Evolutionary conservation across 2,113 vertebrate genomes (phyloP).

Genomic region (Mionectes macconnelli): DNA sequence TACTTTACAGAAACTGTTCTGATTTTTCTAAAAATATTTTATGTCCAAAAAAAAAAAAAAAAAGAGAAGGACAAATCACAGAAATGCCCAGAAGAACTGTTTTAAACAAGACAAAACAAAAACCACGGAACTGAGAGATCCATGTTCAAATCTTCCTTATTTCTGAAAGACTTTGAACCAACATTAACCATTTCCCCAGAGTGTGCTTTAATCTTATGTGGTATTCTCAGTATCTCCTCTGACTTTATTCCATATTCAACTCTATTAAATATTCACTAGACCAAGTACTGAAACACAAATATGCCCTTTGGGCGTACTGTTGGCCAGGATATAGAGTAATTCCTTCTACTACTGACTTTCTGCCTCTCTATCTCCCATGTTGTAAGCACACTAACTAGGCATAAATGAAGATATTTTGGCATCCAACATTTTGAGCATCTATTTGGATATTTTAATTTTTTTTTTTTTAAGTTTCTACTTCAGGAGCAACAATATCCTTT

Average conservation of each 20-base stretch:
- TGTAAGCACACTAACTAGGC: not conserved
- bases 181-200: not conserved
- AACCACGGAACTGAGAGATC: not conserved
- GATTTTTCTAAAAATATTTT: not conserved
- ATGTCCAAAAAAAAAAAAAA: not conserved
- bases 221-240: not conserved
- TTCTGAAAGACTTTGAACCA: conserved; percentile 6
- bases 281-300: not conserved
- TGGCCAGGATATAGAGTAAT: not conserved
- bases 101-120: not conserved
- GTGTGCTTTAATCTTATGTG: not conserved
- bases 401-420: not conserved
- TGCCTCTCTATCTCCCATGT: not conserved
- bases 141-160: not conserved
- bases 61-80: not conserved
- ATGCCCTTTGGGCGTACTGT: not conserved
- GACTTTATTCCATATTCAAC: not conserved
- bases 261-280: conserved; percentile 32
- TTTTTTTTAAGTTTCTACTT: not conserved
- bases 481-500: not conserved
- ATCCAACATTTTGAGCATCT: not conserved
- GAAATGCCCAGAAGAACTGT: not conserved
- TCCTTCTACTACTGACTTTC: not conserved
- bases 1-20: not conserved
- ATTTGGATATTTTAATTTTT: not conserved